Evolutionary conservation across 2,113 vertebrate genomes (phyloP).

Genomic region (Cynocephalus volans): DNA sequence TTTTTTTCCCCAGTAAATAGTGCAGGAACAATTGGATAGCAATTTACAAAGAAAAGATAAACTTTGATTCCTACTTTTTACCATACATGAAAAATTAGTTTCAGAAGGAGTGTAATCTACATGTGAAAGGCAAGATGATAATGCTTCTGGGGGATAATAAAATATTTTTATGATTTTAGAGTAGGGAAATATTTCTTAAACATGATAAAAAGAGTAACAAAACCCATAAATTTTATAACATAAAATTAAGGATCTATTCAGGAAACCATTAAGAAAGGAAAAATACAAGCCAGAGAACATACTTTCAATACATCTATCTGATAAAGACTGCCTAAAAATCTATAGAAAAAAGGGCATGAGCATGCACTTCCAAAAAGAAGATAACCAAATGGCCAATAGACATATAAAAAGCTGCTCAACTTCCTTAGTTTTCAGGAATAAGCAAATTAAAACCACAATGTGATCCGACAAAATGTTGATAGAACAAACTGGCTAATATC

Average conservation of each 20-base stretch:
- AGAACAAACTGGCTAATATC: neutral
- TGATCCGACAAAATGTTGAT: neutral
- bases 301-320: neutral
- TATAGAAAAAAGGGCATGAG: neutral
- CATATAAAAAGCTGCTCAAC: neutral
- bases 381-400: neutral
- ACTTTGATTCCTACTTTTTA: slow-evolving; percentile 22
- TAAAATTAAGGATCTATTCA: slow-evolving; percentile 6
- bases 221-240: neutral
- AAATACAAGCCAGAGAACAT: neutral
- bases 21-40: neutral
- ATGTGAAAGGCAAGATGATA: neutral
- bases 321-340: neutral
- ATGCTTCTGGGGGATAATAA: neutral
- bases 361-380: neutral
- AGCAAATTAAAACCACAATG: neutral
- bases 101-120: neutral
- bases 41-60: slow-evolving; percentile 10
- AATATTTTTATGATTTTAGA: neutral
- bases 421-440: neutral
- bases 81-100: neutral
- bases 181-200: slow-evolving; percentile 8
- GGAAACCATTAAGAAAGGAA: neutral
- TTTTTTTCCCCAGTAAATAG: neutral
- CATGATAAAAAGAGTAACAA: neutral